Percentiles rank a stretch among this genome's conserved stretches.
phyloP scores from a whole-genome alignment of 2,797 vertebrate species.

The Bufotes viridis region DNA sequence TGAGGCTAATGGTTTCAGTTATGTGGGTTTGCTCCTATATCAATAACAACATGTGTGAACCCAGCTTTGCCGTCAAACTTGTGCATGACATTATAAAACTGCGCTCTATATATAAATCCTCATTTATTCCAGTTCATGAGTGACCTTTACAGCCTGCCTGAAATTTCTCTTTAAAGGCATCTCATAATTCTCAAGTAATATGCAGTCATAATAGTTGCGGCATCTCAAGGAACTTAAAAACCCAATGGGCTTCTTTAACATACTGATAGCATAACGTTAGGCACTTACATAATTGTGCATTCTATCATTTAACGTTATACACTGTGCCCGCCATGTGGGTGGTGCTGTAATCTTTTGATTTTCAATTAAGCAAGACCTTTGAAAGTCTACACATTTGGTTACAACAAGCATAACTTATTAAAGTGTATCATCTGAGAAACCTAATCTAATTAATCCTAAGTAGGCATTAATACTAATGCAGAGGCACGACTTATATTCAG shows the following conservation, averaged over 20 bases:
- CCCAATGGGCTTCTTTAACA: not conserved
- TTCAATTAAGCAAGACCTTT: constrained; percentile 23
- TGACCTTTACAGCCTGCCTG: constrained; percentile 8
- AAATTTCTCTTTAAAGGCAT: constrained; percentile 1
- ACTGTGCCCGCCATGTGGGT: not conserved
- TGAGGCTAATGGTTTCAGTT: too few species aligned
- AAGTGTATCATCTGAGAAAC: constrained; percentile 38
- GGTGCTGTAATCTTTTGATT: constrained; percentile 14
- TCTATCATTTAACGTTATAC: constrained; percentile 26
- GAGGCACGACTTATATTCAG: not conserved
- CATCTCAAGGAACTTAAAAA: not conserved
- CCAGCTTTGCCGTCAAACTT: not conserved
- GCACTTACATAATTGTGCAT: constrained; percentile 15
- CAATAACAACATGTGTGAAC: too few species aligned
- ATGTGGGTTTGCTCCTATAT: too few species aligned
- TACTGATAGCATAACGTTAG: not conserved
- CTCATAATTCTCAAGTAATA: not conserved
- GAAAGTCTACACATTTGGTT: constrained; percentile 28
- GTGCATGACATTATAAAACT: not conserved
- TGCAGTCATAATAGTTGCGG: not conserved
- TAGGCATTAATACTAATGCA: constrained; percentile 32
- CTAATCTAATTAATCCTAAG: constrained; percentile 30
- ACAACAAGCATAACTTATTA: constrained; percentile 31
- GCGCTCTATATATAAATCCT: not conserved
- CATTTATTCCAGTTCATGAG: not conserved